Evolutionary conservation across 2,888 invertebrate species (phyloP).

Genomic region (Acronicta aceris): DNA sequence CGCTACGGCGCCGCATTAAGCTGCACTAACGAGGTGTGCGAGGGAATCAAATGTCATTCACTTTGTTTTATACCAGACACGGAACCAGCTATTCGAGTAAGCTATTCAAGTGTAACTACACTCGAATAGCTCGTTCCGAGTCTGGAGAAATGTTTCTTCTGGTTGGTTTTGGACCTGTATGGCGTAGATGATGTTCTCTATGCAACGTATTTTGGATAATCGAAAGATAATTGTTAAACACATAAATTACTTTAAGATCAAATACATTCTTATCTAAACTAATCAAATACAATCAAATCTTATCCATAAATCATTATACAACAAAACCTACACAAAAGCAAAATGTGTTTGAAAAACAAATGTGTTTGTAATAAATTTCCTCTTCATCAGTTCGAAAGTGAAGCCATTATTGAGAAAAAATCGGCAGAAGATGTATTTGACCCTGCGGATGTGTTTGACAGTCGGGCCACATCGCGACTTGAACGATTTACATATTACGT

Average conservation of each 20-base stretch:
- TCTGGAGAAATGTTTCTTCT: not conserved
- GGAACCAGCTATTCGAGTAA: too few species aligned
- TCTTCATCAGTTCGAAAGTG: constrained; percentile 72
- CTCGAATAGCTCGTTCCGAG: constrained; percentile 15
- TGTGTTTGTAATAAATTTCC: constrained; percentile 65
- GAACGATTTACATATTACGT: constrained; percentile 89
- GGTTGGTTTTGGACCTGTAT: not conserved
- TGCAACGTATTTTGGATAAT: too few species aligned
- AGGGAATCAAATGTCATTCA: constrained; percentile 69
- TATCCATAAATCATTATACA: too few species aligned
- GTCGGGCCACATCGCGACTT: constrained; percentile 87
- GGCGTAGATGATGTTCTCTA: too few species aligned
- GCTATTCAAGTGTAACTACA: constrained; percentile 13
- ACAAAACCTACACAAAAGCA: constrained; percentile 8
- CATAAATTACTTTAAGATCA: too few species aligned
- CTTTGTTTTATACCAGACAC: constrained; percentile 49
- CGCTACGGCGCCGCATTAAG: constrained; percentile 81
- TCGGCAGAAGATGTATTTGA: constrained; percentile 78
- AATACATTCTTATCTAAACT: too few species aligned
- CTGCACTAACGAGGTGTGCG: constrained; percentile 76
- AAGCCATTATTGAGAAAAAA: constrained; percentile 81
- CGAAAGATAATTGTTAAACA: too few species aligned
- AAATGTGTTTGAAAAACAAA: constrained; percentile 58
- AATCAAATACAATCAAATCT: too few species aligned
- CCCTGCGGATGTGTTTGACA: constrained; percentile 82